phyloP scores from a whole-genome alignment of 2,797 vertebrate species.

The Acropternis orthonyx region DNA sequence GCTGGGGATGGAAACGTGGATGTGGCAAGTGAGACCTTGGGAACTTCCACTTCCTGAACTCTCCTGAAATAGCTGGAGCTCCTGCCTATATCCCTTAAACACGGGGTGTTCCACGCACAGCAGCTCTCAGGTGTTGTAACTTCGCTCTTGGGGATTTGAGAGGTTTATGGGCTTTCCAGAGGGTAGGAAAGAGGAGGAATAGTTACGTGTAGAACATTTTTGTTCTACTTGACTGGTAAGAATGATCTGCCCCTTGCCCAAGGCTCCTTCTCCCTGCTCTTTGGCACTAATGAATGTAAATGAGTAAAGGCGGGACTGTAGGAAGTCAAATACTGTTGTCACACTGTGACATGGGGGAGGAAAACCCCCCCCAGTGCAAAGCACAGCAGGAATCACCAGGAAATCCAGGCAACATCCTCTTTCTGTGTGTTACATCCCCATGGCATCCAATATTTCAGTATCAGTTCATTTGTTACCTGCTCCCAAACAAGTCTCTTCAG shows the following conservation, averaged over 20 bases:
- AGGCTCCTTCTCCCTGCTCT: constrained; percentile 29
- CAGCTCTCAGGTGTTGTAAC: constrained; percentile 27
- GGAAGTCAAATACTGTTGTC: constrained; percentile 50
- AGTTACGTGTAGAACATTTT: constrained; percentile 48
- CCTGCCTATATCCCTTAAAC: neutral
- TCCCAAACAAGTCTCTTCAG: constrained; percentile 12
- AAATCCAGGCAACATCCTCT: neutral
- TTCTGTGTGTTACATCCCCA: neutral
- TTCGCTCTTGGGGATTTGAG: constrained; percentile 41
- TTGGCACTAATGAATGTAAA: constrained; percentile 69
- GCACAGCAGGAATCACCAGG: constrained; percentile 25
- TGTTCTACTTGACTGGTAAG: constrained; percentile 24
- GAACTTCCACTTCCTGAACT: neutral
- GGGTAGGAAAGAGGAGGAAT: constrained; percentile 63
- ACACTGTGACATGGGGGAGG: neutral
- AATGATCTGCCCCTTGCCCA: constrained; percentile 49
- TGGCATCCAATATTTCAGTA: neutral
- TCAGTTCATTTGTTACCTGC: neutral
- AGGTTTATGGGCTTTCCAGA: constrained; percentile 65
- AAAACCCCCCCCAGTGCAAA: neutral
- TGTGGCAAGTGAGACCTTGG: neutral
- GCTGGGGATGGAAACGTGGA: neutral
- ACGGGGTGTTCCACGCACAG: neutral
- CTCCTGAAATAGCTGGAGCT: neutral
- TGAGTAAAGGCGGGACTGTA: constrained; percentile 37